phyloP scores from a whole-genome alignment of 2,888 invertebrate genomes.

The Drosophila affinis region DNA sequence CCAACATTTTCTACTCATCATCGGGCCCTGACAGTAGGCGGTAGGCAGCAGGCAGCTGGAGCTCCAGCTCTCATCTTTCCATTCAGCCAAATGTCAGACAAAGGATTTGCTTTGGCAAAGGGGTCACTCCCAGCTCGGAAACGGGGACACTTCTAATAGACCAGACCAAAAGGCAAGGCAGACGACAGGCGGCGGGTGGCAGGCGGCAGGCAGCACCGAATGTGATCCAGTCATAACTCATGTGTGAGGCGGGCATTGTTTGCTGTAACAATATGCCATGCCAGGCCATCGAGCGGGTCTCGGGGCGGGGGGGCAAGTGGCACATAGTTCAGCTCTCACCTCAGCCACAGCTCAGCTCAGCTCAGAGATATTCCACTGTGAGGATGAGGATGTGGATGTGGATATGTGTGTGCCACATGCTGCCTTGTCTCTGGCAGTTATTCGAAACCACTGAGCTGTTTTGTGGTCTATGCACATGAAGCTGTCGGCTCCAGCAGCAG shows the following conservation, averaged over 20 bases:
- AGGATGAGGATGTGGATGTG: background rate
- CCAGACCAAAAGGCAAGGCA: constrained; percentile 44
- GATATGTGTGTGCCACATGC: constrained; percentile 15
- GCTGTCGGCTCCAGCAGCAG: constrained; percentile 62
- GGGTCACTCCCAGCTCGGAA: constrained; percentile 31
- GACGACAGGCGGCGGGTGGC: background rate
- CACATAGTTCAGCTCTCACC: constrained; percentile 48
- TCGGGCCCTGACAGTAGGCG: constrained; percentile 35
- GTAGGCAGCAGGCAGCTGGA: constrained; percentile 14
- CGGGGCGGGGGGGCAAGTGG: constrained; percentile 1
- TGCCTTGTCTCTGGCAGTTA: constrained; percentile 66
- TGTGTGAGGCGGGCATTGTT: constrained; percentile 63
- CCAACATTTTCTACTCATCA: constrained; percentile 54
- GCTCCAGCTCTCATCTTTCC: constrained; percentile 45
- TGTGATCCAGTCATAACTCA: constrained; percentile 58
- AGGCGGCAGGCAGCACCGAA: constrained; percentile 9
- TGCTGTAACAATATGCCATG: constrained; percentile 64
- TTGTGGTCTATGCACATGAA: constrained; percentile 68
- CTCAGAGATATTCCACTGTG: constrained; percentile 22
- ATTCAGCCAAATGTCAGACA: constrained; percentile 64
- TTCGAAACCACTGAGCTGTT: constrained; percentile 69
- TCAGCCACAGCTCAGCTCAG: constrained; percentile 37
- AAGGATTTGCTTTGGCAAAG: constrained; percentile 53
- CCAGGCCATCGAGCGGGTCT: constrained; percentile 33
- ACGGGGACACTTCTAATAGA: constrained; percentile 53